A percentile compares a stretch with the other conserved stretches of the same genome.
phyloP scores from a whole-genome alignment of 2,888 invertebrate species.

The Lepetodrilus schrolli region DNA sequence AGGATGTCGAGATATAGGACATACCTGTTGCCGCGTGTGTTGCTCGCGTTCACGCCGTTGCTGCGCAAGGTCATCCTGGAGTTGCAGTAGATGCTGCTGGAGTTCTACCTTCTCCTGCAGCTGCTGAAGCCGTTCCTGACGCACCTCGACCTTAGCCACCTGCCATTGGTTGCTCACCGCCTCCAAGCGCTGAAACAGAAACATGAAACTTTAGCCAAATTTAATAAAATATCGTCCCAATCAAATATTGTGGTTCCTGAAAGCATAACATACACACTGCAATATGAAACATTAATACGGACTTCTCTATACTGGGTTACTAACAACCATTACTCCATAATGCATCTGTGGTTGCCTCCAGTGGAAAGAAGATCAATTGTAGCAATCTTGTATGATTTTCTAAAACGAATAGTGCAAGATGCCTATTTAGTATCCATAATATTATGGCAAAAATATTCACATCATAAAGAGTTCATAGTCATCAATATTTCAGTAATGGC shows the following conservation, averaged over 20 bases:
- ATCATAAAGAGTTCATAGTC: too few relatives aligned
- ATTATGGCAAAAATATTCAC: too few relatives aligned
- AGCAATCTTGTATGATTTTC: too few relatives aligned
- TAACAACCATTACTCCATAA: not conserved
- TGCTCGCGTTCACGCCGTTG: constrained; percentile 41
- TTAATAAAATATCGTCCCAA: too few relatives aligned
- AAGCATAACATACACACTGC: too few relatives aligned
- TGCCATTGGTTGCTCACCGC: constrained; percentile 57
- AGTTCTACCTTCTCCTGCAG: constrained; percentile 53
- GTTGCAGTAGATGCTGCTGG: constrained; percentile 56
- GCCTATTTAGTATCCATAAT: too few relatives aligned
- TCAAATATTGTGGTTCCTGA: not conserved
- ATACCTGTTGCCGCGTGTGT: constrained; percentile 49
- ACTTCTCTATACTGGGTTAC: not conserved
- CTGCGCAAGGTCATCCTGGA: constrained; percentile 52
- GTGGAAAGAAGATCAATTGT: not conserved
- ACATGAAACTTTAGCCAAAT: too few relatives aligned
- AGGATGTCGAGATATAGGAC: too few relatives aligned
- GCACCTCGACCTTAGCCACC: constrained; percentile 52
- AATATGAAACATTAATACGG: too few relatives aligned
- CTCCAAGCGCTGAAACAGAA: constrained; percentile 52
- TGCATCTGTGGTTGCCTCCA: not conserved
- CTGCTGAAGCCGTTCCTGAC: constrained; percentile 52
- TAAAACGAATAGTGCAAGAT: too few relatives aligned
- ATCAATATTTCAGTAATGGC: too few relatives aligned